phyloP scores from a whole-genome alignment of 2,113 vertebrate genomes.

The Pongo pygmaeus region DNA sequence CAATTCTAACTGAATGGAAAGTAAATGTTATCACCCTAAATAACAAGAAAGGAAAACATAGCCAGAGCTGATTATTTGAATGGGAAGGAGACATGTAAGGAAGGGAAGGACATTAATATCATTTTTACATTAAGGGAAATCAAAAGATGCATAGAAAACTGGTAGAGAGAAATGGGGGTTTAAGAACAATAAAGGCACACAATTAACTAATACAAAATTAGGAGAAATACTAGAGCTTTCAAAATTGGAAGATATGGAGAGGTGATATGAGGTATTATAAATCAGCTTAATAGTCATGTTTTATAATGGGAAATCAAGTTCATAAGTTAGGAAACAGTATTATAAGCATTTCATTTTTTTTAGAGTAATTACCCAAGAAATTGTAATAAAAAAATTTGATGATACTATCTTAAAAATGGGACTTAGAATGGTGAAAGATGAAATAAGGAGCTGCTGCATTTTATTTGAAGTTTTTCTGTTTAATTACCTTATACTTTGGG shows the following conservation, averaged over 20 bases:
- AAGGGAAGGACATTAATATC: neutral
- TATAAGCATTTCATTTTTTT: slow-evolving; percentile 22
- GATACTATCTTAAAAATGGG: neutral
- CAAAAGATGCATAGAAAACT: neutral
- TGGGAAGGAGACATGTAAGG: neutral
- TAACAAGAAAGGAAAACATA: neutral
- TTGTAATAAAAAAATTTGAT: neutral
- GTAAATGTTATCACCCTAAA: neutral
- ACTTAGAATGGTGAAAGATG: neutral
- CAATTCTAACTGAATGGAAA: neutral
- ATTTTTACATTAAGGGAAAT: neutral
- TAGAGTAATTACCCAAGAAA: neutral
- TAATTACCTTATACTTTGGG: neutral
- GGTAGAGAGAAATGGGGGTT: neutral
- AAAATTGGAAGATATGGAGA: neutral
- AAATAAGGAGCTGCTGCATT: neutral
- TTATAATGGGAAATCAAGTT: neutral
- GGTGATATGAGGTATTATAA: neutral
- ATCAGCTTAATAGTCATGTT: neutral
- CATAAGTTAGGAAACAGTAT: neutral
- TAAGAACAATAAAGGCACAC: neutral
- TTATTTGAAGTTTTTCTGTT: neutral
- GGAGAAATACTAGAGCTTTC: neutral
- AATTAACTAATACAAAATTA: neutral
- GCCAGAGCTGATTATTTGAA: neutral